Base-by-base conservation (phyloP, 2,113 vertebrate species). In the Chinchilla lanigera region DNA sequence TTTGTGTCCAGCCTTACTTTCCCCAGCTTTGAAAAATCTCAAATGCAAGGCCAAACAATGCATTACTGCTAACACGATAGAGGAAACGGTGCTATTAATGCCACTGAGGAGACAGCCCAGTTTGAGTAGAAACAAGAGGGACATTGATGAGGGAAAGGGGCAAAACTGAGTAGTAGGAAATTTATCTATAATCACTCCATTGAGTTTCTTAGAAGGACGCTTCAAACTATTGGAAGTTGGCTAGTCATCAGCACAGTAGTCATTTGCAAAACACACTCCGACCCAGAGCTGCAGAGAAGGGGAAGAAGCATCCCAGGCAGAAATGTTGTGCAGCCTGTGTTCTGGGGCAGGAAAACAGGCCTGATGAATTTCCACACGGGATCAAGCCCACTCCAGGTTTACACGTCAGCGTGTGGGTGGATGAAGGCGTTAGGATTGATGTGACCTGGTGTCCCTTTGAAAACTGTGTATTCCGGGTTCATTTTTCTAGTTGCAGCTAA, bases 91-190 rank as follows among this genome's bases (percentile, higher is more conserved):
- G 75, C 95, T 96, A 85, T 96, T 44, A 77, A 94, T 92, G 90
- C 56, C 5, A 0, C 28, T 0, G 3, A 91, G 96, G 65, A 93
- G 6, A 95, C 96, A 97, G 97, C 50, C 30, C 52, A 85, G 69
- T 87, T 88, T 96, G n/a, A 56, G 78, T 60, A 94, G 93, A 88
- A 97, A 97, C 96, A 98, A 98, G 96, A 97, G 89, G 95, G 87
- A 86, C 61, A 50, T 95, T 98, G 96, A 96, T 97, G 92, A 71
- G 69, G 38, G 41, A 54, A 69, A 22, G 47, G 44, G 86, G 89
- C 94, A 38, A 44, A 65, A 22, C 26, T 91, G 73, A 86, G 75
- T n/a, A 83, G 52, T 88, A 61, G 84, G 89, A 71, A 89, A 96
- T 26, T 30, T 17, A 80, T 90, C 90, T 90, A 26, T 89, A 58